Evolutionary conservation across 2,888 invertebrate genomes (phyloP), one percentile per base, ranked within the genome.

Genomic region (Drosophila paranaensis): DNA sequence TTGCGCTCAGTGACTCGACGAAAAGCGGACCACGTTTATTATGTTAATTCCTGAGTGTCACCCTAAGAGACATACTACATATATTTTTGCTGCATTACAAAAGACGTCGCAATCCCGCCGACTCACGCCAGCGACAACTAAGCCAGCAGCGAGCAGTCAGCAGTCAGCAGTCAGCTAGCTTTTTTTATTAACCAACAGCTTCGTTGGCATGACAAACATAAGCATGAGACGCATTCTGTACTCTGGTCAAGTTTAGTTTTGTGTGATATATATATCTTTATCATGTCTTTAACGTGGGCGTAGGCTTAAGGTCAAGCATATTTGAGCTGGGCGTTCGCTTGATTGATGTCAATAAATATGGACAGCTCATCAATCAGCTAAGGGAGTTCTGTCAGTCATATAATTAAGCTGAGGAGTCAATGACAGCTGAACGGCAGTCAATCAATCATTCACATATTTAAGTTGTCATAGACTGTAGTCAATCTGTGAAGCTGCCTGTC

Each of bases 1-100:
- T 33, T 42, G 51, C 20, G n/a, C 9, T 8, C 60, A 63, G 60
- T 76, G 78, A 58, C 60, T 77, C 54, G 37, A 54, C 53, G 10
- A 33, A 30, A 20, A 16, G 11, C 42, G 60, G 50, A 60, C 40
- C 60, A 20, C 60, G 40, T 40, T 25, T 33, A 30, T 50, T 42
- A 51, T 42, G 51, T 33, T 51, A 40, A 33, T 51, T 42, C 33
- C 20, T n/a, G n/a, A 37, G 35, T 45, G 57, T 57, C 57, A 57
- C 45, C 45, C 46, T 35, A 45, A 56, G 8, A 20, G 51, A 53
- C 51, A 20, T 35, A 37, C 10, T 33, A 33, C 10, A 35, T 35
- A 45, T 25, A 25, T 39, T 39, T 39, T 39, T 39, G 25, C 45
- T 13, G 27, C n/a, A 14, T 43, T 14, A 35, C 43, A 56, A 56